Percentiles rank a stretch among this genome's conserved stretches.
Evolutionary conservation across 2,888 invertebrate species (phyloP).

Genomic region (Brachyopa scutellaris): DNA sequence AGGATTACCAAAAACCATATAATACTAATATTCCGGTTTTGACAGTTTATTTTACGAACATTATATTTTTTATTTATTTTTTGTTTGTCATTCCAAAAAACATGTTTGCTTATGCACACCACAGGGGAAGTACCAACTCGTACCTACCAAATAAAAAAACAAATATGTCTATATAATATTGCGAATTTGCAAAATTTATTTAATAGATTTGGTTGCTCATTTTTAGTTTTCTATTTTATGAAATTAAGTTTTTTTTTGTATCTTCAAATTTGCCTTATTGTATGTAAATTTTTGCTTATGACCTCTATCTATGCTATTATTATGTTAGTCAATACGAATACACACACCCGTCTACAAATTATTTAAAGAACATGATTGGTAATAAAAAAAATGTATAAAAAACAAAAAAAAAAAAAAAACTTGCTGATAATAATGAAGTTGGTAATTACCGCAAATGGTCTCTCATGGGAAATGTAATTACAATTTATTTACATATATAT

Average conservation of each 20-base stretch:
- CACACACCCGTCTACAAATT: not conserved
- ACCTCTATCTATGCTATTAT: not conserved
- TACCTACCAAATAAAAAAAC: too few relatives aligned
- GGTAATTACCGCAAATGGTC: constrained; percentile 44
- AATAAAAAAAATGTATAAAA: not conserved
- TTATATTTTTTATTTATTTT: not conserved
- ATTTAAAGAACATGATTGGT: not conserved
- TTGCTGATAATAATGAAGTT: not conserved
- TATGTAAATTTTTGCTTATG: not conserved
- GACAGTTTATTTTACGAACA: constrained; percentile 18
- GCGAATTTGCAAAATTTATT: constrained; percentile 12
- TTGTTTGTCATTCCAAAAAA: not conserved
- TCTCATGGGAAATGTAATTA: constrained; percentile 46
- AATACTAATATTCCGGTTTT: constrained; percentile 29
- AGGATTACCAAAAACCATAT: not conserved
- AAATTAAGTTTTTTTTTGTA: constrained; percentile 1
- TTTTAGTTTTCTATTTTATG: not conserved
- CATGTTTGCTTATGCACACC: constrained; percentile 21
- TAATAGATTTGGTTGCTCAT: not conserved
- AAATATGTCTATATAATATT: not conserved
- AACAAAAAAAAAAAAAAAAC: too few relatives aligned
- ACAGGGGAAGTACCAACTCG: not conserved
- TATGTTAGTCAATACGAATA: not conserved
- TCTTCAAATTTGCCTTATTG: constrained; percentile 9
- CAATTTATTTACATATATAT: constrained; percentile 25